A percentile compares a stretch with the other conserved stretches of the same genome.
Conservation (phyloP, 2,797 vertebrate genomes). For the Ambastaia sidthimunki region DNA sequence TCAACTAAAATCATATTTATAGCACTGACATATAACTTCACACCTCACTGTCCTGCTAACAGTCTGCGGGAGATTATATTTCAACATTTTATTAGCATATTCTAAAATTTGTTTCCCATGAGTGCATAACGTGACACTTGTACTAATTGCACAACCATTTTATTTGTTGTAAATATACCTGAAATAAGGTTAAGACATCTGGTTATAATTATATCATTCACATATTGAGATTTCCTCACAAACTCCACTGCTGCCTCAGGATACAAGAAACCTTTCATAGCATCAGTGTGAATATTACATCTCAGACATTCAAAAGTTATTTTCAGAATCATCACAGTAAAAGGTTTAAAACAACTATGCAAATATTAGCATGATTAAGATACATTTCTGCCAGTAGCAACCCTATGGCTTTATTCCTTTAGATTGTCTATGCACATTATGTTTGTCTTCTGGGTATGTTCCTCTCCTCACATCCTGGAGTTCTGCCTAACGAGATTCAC, state of each 20-base stretch:
- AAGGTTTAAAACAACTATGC: no score
- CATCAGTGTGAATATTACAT: neutral
- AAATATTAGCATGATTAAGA: neutral
- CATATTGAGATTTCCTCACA: neutral
- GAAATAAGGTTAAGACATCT: neutral
- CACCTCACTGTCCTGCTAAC: neutral
- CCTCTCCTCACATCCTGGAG: conserved; percentile 7
- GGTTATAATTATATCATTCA: neutral
- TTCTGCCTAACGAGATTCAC: neutral
- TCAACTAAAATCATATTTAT: conserved; percentile 20
- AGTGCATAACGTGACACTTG: conserved; percentile 9
- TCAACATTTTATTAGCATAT: conserved; percentile 13
- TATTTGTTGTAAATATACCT: conserved; percentile 5
- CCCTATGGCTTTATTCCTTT: neutral
- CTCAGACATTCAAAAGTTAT: neutral
- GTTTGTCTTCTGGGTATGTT: conserved; percentile 11
- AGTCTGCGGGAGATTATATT: conserved; percentile 22
- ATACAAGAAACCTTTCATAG: conserved; percentile 4
- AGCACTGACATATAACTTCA: neutral
- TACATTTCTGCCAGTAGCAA: neutral
- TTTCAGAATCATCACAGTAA: neutral
- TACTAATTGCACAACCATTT: conserved; percentile 19
- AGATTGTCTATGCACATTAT: neutral
- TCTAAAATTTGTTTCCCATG: conserved; percentile 7
- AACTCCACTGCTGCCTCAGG: neutral